Percentiles rank a stretch among this genome's conserved stretches.
phyloP scores from a whole-genome alignment of 2,888 invertebrate genomes.

The Argyra leucocephala region DNA sequence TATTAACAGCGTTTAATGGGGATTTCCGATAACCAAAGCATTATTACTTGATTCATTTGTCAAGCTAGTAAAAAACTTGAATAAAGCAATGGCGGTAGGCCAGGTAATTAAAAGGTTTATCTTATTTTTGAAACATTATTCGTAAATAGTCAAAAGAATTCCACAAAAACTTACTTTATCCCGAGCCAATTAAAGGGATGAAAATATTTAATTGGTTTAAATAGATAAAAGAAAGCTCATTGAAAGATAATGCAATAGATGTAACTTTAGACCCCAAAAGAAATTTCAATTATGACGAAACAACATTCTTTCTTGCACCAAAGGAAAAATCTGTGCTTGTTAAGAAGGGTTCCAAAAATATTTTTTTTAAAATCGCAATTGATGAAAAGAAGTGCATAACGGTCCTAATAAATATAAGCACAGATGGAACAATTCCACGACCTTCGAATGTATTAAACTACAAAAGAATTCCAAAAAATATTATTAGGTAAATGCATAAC shows the following conservation, averaged over 20 bases:
- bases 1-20: too few relatives aligned
- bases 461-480: neutral
- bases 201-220: slow-evolving; percentile 31
- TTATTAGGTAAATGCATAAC: neutral
- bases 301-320: slow-evolving; percentile 35
- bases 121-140: slow-evolving; percentile 32
- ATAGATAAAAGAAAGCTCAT: slow-evolving; percentile 28
- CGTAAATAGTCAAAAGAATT: slow-evolving; percentile 27
- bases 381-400: slow-evolving; percentile 7
- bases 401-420: neutral
- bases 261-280: slow-evolving; percentile 26
- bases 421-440: neutral
- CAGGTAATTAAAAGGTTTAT: slow-evolving; percentile 26
- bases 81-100: too few relatives aligned
- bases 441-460: slow-evolving; percentile 3
- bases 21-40: too few relatives aligned
- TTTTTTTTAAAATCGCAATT: neutral
- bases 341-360: neutral
- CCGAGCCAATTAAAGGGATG: slow-evolving; percentile 29
- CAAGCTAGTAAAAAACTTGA: too few relatives aligned
- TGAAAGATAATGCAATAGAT: slow-evolving; percentile 24
- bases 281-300: slow-evolving; percentile 36
- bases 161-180: slow-evolving; percentile 30
- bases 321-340: slow-evolving; percentile 32
- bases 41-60: too few relatives aligned